Base-by-base conservation (phyloP, 2,797 vertebrate genomes). In the Sphenodon punctatus region DNA sequence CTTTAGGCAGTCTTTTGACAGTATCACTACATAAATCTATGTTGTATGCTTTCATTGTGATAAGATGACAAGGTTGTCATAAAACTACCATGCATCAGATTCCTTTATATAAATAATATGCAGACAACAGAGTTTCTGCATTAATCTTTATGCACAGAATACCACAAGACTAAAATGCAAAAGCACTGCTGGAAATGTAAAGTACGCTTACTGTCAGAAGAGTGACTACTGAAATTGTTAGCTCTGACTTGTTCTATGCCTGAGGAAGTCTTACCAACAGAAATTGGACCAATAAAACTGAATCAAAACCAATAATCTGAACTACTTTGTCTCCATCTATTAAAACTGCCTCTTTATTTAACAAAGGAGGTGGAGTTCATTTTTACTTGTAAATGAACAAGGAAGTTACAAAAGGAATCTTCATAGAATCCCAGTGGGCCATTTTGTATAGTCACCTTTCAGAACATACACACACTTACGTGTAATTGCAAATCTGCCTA, bases 1-100 rank as follows among this genome's bases (percentile, higher is more conserved):
- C 10, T 45, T 19, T 48, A 32, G 38, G 60, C 49, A 65, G 32
- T 36, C 27, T 79, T 65, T 66, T 95, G 94, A 93, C 92, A 93
- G 90, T 60, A 45, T 65, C 75, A 51, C 69, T 38, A 39, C 78
- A 82, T 83, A 75, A 79, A 90, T 85, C 72, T n/a, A 91, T 68
- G 89, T 67, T 51, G 48, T 41, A 64, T 23, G 15, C 38, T 71
- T 58, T 55, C 58, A 27, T 45, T 22, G 41, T 39, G 74, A 87
- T 38, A 66, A 3, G 43, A 64, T 41, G 74, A 85, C 61, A 89
- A 80, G 80, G 56, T n/a, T n/a, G 81, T 56, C 71, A 85, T 3
- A 69, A 82, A 80, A 79, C 46, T 32, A 59, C 67, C 20, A 80
- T 2, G 36, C 25, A 36, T 51, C n/a, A 3, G 48, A 72, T 38